These are phyloP conservation scores for Tangara arthus DNA, from an alignment of 2,797 vertebrate genomes.

Conservation along the genomic window DNA sequence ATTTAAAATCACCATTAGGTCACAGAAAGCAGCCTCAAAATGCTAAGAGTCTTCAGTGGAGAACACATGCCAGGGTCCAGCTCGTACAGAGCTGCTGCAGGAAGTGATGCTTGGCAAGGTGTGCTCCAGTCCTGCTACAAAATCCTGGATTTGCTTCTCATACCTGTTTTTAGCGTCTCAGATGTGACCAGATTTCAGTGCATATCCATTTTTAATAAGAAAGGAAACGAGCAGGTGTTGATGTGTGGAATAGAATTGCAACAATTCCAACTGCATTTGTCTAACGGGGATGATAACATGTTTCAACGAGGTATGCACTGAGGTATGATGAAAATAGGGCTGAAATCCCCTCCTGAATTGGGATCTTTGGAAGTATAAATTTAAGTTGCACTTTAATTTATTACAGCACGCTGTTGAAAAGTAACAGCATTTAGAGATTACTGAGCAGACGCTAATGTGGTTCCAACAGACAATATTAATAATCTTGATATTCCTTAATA, in stretches of 20 bases:
- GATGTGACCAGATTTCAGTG: conserved; percentile 32
- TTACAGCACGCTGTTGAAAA: conserved; percentile 35
- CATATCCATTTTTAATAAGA: conserved; percentile 70
- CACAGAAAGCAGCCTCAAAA: conserved; percentile 59
- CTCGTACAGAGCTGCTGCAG: conserved; percentile 29
- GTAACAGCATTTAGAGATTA: conserved; percentile 49
- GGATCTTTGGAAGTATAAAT: conserved; percentile 23
- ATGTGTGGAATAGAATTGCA: conserved; percentile 60
- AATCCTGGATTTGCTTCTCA: conserved; percentile 61
- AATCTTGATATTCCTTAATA: conserved; percentile 67
- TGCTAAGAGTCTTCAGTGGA: conserved; percentile 46
- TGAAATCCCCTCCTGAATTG: conserved; percentile 27
- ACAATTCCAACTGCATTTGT: conserved; percentile 62
- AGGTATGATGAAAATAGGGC: conserved; percentile 48
- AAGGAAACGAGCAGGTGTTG: conserved; percentile 72
- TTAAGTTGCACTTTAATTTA: conserved; percentile 52
- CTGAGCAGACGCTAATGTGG: conserved; percentile 37
- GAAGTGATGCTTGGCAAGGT: conserved; percentile 53
- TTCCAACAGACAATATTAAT: conserved; percentile 61
- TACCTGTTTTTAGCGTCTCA: conserved; percentile 66
- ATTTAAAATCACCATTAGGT: conserved; percentile 69
- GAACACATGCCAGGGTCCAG: conserved; percentile 41
- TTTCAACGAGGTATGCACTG: conserved; percentile 43
- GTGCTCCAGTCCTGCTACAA: conserved; percentile 54
- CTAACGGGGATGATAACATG: conserved; percentile 61